Base-by-base conservation (phyloP, 1,140 invertebrate species). In the Macrotrachela quadricornifera region DNA sequence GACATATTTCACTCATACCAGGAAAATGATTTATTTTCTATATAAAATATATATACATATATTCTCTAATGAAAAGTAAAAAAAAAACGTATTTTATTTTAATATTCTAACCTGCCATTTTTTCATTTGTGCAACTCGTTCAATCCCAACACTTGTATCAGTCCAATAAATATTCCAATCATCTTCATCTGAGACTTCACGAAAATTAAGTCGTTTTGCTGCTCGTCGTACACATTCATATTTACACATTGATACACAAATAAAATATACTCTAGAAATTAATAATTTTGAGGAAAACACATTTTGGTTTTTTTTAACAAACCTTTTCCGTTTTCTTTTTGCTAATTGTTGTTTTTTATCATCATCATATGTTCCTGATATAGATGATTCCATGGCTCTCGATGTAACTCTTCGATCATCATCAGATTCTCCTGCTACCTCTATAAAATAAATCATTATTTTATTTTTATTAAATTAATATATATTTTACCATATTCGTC, bases 21-120 rank as follows among this genome's bases (percentile, higher is more conserved):
- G 83, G 83, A 65, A 85, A 87, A 66, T 87, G 83, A 63, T 87
- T 86, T 17, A 86, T 80, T 66, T 82, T 81, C 70, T 88, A 79
- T 46, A 3, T 3, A 46, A 36, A 13, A 36, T n/a, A 3, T 11
- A 4, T 16, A 6, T 13, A 36, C 3, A 3, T 36, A 15, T 4
- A 16, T 10, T 36, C 3, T 36, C 2, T 1, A 48, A 14, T 36
- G 12, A 11, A 9, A 36, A 48, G 10, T 10, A 47, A 11, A 14
- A 44, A 48, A n/a, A n/a, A n/a, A n/a, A n/a, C n/a, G n/a, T n/a
- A n/a, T n/a, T n/a, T n/a, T n/a, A 30, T 30, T 30, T 30, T 30
- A 30, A 4, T 30, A 30, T 51, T 30, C 61, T 59, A 74, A n/a
- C 73, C 64, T 76, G 75, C 65, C 80, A 88, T 54, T 82, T 75